Conservation (phyloP, 2,888 invertebrate species). For the Crioceris asparagi region DNA sequence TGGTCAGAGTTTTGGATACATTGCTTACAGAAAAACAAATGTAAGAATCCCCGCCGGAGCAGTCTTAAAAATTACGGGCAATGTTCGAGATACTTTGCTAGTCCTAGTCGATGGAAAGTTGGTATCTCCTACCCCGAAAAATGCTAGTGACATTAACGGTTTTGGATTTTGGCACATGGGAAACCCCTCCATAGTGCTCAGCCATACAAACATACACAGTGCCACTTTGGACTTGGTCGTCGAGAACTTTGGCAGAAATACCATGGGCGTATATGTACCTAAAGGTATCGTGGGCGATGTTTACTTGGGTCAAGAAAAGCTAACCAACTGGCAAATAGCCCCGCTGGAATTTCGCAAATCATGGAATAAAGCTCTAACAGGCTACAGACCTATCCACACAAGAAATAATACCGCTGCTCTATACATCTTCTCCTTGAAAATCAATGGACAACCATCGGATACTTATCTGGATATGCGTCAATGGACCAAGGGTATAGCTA, state of each 20-base stretch:
- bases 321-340: conserved; percentile 39
- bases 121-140: conserved; percentile 27
- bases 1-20: conserved; percentile 46
- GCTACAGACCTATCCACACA: conserved; percentile 53
- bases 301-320: conserved; percentile 32
- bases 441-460: conserved; percentile 44
- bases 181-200: conserved; percentile 29
- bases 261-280: conserved; percentile 36
- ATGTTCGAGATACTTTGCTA: conserved; percentile 40
- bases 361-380: conserved; percentile 31
- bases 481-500: conserved; percentile 79
- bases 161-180: conserved; percentile 38
- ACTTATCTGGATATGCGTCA: conserved; percentile 66
- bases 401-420: conserved; percentile 47
- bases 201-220: conserved; percentile 13
- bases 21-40: conserved; percentile 38
- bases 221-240: conserved; percentile 39
- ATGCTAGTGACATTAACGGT: conserved; percentile 26
- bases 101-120: conserved; percentile 38
- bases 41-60: conserved; percentile 23
- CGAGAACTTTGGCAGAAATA: conserved; percentile 77
- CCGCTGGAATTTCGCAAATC: conserved; percentile 43
- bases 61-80: conserved; percentile 29
- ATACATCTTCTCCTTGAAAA: conserved; percentile 40
- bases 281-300: conserved; percentile 39